Conservation (phyloP, 2,888 invertebrate genomes). For the Dasypogon diadema region DNA sequence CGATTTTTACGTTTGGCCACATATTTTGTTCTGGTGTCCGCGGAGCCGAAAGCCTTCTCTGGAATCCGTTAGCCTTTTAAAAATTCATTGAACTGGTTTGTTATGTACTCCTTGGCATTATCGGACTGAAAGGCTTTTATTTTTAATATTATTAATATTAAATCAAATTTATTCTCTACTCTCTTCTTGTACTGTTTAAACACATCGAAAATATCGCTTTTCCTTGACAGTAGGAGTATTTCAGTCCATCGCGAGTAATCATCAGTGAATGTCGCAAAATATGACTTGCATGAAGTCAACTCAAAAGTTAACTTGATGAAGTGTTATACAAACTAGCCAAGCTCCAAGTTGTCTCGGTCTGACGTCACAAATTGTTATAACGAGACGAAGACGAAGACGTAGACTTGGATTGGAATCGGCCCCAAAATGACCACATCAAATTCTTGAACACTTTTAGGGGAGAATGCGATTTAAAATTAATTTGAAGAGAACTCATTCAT, state of each 20-base stretch:
- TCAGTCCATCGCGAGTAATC: slow-evolving; percentile 50
- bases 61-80: slow-evolving; percentile 13
- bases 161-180: slow-evolving; percentile 48
- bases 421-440: too few relatives aligned
- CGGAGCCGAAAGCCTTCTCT: slow-evolving; percentile 1
- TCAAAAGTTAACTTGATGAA: too few relatives aligned
- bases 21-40: slow-evolving; percentile 47
- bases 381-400: too few relatives aligned
- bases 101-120: slow-evolving; percentile 46
- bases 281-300: too few relatives aligned
- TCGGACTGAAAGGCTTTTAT: slow-evolving; percentile 46
- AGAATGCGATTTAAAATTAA: too few relatives aligned
- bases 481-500: too few relatives aligned
- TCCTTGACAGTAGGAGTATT: slow-evolving; percentile 52
- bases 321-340: too few relatives aligned
- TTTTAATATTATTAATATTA: too few relatives aligned
- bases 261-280: slow-evolving; percentile 56
- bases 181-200: slow-evolving; percentile 53
- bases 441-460: too few relatives aligned
- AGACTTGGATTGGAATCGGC: too few relatives aligned
- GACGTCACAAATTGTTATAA: too few relatives aligned
- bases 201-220: slow-evolving; percentile 51
- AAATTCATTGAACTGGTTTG: slow-evolving; percentile 7
- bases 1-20: neutral
- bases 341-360: too few relatives aligned